phyloP scores from a whole-genome alignment of 2,113 vertebrate genomes.

The Syngnathus typhle region DNA sequence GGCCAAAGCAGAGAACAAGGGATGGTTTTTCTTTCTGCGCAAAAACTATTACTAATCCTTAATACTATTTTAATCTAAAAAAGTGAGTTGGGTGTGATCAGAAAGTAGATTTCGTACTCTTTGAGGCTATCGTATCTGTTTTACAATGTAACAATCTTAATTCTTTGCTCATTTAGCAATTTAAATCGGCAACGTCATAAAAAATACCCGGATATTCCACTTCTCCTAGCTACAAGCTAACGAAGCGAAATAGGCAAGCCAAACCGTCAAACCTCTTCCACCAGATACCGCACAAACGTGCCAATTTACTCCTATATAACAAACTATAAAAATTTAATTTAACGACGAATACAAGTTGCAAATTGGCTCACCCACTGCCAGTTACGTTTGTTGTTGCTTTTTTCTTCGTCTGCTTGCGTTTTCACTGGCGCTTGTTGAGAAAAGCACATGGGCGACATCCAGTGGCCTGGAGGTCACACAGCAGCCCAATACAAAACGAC shows the following conservation, averaged over 20 bases:
- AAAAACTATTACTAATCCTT: no score
- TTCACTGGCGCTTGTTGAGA: background rate
- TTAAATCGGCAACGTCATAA: background rate
- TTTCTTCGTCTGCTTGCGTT: conserved; percentile 6
- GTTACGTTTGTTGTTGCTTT: background rate
- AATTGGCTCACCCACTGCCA: background rate
- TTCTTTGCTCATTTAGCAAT: background rate
- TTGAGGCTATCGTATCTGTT: background rate
- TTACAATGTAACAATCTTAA: background rate
- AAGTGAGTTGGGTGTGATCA: no score
- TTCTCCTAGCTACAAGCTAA: background rate
- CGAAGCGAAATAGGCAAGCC: background rate
- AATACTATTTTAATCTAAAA: no score
- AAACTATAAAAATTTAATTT: background rate
- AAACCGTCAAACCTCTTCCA: background rate
- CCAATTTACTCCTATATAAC: background rate
- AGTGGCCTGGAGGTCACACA: background rate
- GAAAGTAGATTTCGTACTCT: background rate
- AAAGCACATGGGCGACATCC: background rate
- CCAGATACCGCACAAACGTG: background rate
- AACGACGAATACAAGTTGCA: background rate
- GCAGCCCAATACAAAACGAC: background rate
- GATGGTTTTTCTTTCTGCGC: no score
- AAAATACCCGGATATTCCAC: background rate
- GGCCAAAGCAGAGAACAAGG: background rate